Percentiles rank a stretch among this genome's conserved stretches.
phyloP scores from a whole-genome alignment of 2,113 vertebrate genomes.

The Callorhinus ursinus region DNA sequence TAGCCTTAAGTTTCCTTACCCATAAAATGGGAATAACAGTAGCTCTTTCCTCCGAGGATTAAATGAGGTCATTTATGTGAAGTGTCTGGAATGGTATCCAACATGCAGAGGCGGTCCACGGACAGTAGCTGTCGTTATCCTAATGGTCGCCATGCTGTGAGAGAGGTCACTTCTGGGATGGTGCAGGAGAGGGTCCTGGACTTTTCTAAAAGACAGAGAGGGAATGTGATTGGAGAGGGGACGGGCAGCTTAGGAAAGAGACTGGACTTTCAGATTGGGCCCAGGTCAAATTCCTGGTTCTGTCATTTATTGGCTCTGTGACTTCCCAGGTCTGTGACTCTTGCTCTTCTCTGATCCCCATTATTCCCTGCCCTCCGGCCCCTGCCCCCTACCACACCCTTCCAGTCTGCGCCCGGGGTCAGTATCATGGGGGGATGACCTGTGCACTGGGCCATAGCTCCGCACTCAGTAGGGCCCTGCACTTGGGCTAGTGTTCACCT shows the following conservation, averaged over 20 bases:
- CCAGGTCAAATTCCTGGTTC: background rate
- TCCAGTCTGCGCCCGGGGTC: fast-evolving
- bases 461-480: fast-evolving
- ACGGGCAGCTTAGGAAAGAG: background rate
- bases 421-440: too few relatives aligned
- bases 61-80: background rate
- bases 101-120: fast-evolving
- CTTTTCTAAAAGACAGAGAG: background rate
- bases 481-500: background rate
- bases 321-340: background rate
- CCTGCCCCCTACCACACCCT: fast-evolving
- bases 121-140: fast-evolving
- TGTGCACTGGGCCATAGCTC: too few relatives aligned
- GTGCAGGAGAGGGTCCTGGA: background rate
- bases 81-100: background rate
- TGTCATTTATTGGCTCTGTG: background rate
- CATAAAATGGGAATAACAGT: background rate
- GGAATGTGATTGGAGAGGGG: background rate
- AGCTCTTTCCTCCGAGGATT: background rate
- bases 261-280: background rate
- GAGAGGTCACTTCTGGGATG: background rate
- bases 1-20: background rate
- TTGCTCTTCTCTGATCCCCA: background rate
- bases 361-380: fast-evolving
- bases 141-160: fast-evolving